phyloP scores from a whole-genome alignment of 2,888 invertebrate species.

The Ectropis crepuscularia region DNA sequence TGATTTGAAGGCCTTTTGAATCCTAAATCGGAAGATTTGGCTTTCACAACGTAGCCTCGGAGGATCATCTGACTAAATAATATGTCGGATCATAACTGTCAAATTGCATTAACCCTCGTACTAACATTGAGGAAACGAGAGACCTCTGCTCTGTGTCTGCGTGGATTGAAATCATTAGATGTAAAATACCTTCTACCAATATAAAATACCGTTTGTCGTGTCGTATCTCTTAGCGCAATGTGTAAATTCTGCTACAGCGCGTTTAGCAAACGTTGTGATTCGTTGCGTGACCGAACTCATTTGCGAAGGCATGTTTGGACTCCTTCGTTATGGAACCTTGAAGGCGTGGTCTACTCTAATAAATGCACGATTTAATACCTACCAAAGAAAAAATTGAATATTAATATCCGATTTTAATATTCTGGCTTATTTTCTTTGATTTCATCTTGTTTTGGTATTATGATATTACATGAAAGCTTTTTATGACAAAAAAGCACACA shows the following conservation, averaged over 20 bases:
- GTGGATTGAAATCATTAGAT: too few relatives aligned
- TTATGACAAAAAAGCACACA: too few relatives aligned
- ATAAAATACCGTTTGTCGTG: slow-evolving; percentile 3
- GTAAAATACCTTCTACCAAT: neutral
- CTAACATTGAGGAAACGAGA: too few relatives aligned
- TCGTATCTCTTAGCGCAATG: slow-evolving; percentile 20
- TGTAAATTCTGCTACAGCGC: slow-evolving; percentile 39
- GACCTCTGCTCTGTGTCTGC: too few relatives aligned
- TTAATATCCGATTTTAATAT: slow-evolving; percentile 22
- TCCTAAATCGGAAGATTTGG: too few relatives aligned
- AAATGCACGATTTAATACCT: slow-evolving; percentile 38
- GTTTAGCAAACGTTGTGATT: slow-evolving; percentile 46
- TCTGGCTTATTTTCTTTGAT: slow-evolving; percentile 13
- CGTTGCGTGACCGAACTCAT: slow-evolving; percentile 65
- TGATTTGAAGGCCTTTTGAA: too few relatives aligned
- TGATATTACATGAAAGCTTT: too few relatives aligned
- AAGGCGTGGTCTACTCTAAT: slow-evolving; percentile 51
- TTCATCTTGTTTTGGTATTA: too few relatives aligned
- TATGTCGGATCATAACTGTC: too few relatives aligned
- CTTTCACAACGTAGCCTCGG: too few relatives aligned
- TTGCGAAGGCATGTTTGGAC: slow-evolving; percentile 53
- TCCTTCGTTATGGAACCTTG: slow-evolving; percentile 61
- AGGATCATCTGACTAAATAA: too few relatives aligned
- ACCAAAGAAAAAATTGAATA: slow-evolving; percentile 32
- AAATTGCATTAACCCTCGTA: too few relatives aligned